Evolutionary conservation across 2,888 invertebrate genomes (phyloP), one percentile per base, ranked within the genome.

Genomic region (Eristalis arbustorum): DNA sequence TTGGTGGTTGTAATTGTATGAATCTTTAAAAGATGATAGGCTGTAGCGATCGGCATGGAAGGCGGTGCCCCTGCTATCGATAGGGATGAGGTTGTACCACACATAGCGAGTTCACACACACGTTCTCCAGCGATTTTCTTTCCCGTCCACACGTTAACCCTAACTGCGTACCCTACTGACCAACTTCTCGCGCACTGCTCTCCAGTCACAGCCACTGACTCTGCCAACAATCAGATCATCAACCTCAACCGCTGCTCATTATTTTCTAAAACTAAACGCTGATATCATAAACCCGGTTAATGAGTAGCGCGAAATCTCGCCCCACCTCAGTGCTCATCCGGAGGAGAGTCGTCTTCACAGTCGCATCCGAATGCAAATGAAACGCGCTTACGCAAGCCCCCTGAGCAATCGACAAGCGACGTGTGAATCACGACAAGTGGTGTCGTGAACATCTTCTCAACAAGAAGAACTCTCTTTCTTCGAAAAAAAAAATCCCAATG

Each of bases 221-320:
- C n/a, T 57, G 57, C 49, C 18, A 77, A 66, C 31, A 59, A 72
- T 66, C 71, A 31, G 78, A 71, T 78, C 78, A 72, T 78, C 78
- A 78, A 71, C 63, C 71, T 71, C 71, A 40, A 11, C 18, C 37
- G 14, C 37, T n/a, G 57, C 64, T 72, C 34, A 49, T 59, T 78
- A 78, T 72, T 72, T 57, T 42, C 22, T 11, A 22, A 57, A 71
- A 37, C 77, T 64, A 64, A 63, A 64, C 23, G 72, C 71, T 78
- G 71, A 78, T 78, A 72, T 78, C 78, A 78, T 78, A 78, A 72
- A n/a, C 63, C 40, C 68, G 63, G 40, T 69, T 78, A 72, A 78
- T 78, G 78, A 78, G 78, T 66, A 78, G 66, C 57, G 23, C 40
- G 31, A 72, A 72, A 66, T 61, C 63, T 37, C n/a, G n/a, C n/a